These are phyloP conservation scores for Gymnopithys bicolor DNA, from an alignment of 2,797 vertebrate species.

Conservation along the genomic window DNA sequence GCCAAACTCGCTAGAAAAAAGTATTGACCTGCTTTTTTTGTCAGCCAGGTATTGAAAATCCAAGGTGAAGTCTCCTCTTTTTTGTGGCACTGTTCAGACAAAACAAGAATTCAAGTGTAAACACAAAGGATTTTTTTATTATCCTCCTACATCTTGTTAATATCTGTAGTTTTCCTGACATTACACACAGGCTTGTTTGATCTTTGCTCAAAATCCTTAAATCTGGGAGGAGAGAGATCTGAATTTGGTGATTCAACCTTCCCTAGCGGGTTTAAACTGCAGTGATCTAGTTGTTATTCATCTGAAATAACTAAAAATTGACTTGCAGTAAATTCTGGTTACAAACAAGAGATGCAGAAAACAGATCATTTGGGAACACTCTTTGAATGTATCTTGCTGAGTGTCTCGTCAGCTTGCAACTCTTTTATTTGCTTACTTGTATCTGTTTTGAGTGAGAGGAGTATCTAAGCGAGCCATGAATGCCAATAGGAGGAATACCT, in stretches of 20 bases:
- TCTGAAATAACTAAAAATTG: neutral
- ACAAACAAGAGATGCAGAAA: neutral
- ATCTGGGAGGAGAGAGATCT: neutral
- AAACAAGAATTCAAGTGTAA: neutral
- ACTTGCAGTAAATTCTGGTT: neutral
- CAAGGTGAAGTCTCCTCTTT: neutral
- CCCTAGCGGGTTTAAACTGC: neutral
- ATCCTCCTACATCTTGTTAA: neutral
- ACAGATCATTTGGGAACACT: neutral
- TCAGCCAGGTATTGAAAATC: neutral
- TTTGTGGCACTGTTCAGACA: neutral
- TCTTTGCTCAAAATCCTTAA: neutral
- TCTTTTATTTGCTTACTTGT: neutral
- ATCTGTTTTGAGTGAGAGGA: neutral
- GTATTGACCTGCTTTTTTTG: neutral
- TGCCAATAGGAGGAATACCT: neutral
- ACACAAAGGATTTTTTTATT: neutral
- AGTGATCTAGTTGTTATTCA: neutral
- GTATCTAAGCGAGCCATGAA: neutral
- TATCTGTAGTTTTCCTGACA: neutral
- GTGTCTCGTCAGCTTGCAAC: neutral
- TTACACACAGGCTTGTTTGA: neutral
- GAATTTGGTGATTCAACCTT: neutral
- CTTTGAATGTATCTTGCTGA: neutral
- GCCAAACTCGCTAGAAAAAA: neutral